phyloP scores from a whole-genome alignment of 2,797 vertebrate genomes.

The Xiphorhynchus erythropygius region DNA sequence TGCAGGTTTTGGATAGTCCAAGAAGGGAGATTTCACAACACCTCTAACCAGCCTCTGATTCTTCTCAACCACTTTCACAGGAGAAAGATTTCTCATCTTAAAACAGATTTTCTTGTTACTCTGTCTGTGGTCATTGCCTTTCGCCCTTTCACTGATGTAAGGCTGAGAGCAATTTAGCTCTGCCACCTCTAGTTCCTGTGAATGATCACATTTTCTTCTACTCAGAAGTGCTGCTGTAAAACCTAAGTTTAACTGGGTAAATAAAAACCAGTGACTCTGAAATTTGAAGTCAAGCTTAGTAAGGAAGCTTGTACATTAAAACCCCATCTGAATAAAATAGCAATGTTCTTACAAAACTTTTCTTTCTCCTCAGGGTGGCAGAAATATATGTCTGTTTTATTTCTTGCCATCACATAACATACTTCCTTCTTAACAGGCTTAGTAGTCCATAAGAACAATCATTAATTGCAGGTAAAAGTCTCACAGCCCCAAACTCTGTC shows the following conservation, averaged over 20 bases:
- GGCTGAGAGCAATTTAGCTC: not conserved
- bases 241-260: not conserved
- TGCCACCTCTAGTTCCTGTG: not conserved
- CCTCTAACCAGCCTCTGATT: not conserved
- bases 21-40: not conserved
- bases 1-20: not conserved
- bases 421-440: not conserved
- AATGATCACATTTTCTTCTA: not conserved
- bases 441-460: not conserved
- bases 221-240: not conserved
- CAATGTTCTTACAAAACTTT: not conserved
- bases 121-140: not conserved
- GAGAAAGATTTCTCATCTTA: not conserved
- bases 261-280: fast-evolving
- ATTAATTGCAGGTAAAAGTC: not conserved
- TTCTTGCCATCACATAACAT: not conserved
- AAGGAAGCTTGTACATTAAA: not conserved
- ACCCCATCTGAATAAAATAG: not conserved
- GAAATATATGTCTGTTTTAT: not conserved
- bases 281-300: not conserved
- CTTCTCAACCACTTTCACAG: not conserved
- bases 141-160: not conserved
- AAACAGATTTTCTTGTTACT: not conserved
- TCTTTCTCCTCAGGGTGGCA: not conserved
- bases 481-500: not conserved